phyloP scores from a whole-genome alignment of 1,140 invertebrate species.

The Drosophila leontia region DNA sequence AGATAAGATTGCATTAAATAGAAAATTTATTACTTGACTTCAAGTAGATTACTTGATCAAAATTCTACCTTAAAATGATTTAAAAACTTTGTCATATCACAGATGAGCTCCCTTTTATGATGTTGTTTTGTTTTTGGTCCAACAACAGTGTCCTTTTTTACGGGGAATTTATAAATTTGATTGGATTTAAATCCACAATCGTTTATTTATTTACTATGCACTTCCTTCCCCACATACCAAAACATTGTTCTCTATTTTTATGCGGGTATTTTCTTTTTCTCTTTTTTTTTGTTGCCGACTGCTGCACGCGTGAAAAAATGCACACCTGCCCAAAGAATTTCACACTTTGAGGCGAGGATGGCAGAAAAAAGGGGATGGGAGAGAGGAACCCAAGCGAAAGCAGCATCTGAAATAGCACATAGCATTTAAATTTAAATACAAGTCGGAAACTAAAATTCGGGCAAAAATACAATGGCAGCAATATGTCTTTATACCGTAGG shows the following conservation, averaged over 20 bases:
- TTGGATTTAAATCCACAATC: slow-evolving; percentile 19
- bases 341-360: slow-evolving; percentile 44
- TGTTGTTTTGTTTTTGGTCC: slow-evolving; percentile 12
- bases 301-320: slow-evolving; percentile 59
- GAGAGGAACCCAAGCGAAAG: slow-evolving; percentile 25
- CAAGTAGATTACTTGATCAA: not conserved
- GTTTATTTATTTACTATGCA: slow-evolving; percentile 61
- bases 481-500: slow-evolving; percentile 11
- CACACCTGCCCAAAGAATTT: slow-evolving; percentile 79
- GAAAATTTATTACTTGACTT: not conserved
- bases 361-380: not conserved
- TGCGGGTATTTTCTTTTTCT: not conserved
- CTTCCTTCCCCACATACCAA: slow-evolving; percentile 41
- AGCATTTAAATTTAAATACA: slow-evolving; percentile 69
- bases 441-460: slow-evolving; percentile 54
- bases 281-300: slow-evolving; percentile 73
- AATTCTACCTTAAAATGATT: not conserved
- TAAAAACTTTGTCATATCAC: not conserved
- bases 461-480: slow-evolving; percentile 42
- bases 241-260: slow-evolving; percentile 32
- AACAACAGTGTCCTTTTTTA: slow-evolving; percentile 23
- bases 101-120: not conserved
- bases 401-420: slow-evolving; percentile 64
- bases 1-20: not conserved
- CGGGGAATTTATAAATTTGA: slow-evolving; percentile 44